Evolutionary conservation across 2,113 vertebrate species (phyloP), one percentile per base, ranked within the genome.

Genomic region (Tenebrosternarchus preto): DNA sequence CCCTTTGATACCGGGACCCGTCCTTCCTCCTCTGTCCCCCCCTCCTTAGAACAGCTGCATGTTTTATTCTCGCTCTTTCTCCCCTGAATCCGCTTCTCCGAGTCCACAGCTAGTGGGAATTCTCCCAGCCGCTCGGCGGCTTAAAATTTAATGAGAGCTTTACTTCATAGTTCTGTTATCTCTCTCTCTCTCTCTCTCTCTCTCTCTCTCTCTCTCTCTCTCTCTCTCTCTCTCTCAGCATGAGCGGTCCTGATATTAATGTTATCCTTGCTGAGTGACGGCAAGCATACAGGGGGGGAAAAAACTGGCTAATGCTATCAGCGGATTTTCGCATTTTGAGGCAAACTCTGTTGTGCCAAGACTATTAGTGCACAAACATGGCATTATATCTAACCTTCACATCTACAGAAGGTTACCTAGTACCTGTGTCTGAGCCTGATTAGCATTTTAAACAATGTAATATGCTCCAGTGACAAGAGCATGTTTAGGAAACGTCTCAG

Each of bases 61-160:
- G 46, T 88, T 91, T 88, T 86, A 89, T 90, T 87, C 88, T 83
- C 85, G 68, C 83, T 87, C 78, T 87, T 90, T 55, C 71, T 66
- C 84, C 87, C 84, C 84, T 84, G 87, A 87, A 90, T 86, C 84
- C 73, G 82, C 79, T 87, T 87, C 83, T 76, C 19, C 60, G 85
- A 85, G 91, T 83, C 76, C 84, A 81, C 74, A 87, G 89, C 87
- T 76, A 46, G 85, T 82, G 82, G 88, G 90, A 88, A 89, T 90
- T 90, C 83, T 82, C 86, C 79, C 77, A 85, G 87, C 85, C 88
- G 79, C 90, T 88, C 84, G 83, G 88, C 87, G 87, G 88, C 91
- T 91, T 92, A 92, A 92, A 90, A 88, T 90, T 88, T 90, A 91
- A 94, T 92, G 90, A 92, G 89, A 90, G 88, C 90, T 91, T 91